A percentile compares a stretch with the other conserved stretches of the same genome.
Evolutionary conservation across 2,888 invertebrate genomes (phyloP).

Genomic region (Celastrina argiolus): DNA sequence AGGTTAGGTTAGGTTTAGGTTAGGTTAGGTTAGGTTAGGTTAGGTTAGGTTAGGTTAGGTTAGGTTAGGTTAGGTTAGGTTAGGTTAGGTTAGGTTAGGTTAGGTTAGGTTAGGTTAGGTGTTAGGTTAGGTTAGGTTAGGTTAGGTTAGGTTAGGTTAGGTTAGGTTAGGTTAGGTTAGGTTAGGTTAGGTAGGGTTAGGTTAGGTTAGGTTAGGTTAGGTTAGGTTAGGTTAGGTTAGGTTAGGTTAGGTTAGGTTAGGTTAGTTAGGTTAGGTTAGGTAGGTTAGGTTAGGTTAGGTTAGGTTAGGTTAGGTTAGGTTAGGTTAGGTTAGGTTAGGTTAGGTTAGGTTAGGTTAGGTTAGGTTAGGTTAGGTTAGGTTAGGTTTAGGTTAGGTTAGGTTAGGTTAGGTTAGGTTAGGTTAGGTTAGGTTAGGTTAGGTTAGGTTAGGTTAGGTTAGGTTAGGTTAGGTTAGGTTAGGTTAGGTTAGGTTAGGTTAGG

Average conservation of each 20-base stretch:
- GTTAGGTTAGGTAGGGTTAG: conserved; percentile 12
- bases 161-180: too few relatives aligned
- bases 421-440: conserved; percentile 26
- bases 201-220: conserved; percentile 31
- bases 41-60: conserved; percentile 36
- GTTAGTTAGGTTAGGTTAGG: conserved; percentile 31
- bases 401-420: conserved; percentile 26
- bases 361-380: conserved; percentile 30
- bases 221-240: conserved; percentile 32
- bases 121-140: conserved; percentile 24
- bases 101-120: conserved; percentile 33
- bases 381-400: conserved; percentile 30
- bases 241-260: conserved; percentile 33
- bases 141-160: too few relatives aligned
- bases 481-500: conserved; percentile 28
- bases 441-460: conserved; percentile 28
- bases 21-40: too few relatives aligned
- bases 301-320: conserved; percentile 32
- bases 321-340: conserved; percentile 32
- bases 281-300: too few relatives aligned
- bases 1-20: conserved; percentile 28
- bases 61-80: conserved; percentile 34
- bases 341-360: conserved; percentile 32
- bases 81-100: conserved; percentile 31
- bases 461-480: conserved; percentile 28